phyloP scores from a whole-genome alignment of 2,888 invertebrate genomes.

The Drosophila aldrichi region DNA sequence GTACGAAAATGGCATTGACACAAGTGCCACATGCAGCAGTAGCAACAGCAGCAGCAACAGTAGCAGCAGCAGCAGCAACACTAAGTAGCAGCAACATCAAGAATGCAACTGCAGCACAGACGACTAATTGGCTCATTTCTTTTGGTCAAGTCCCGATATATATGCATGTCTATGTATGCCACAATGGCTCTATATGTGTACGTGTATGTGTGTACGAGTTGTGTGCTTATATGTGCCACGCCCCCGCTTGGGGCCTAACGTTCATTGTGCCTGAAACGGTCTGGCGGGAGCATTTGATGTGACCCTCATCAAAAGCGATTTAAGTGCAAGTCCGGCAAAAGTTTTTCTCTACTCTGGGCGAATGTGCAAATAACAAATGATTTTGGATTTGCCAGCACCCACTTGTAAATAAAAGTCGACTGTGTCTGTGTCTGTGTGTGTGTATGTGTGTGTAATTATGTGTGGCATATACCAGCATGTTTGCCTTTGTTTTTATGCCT shows the following conservation, averaged over 20 bases:
- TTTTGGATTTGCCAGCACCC: constrained; percentile 74
- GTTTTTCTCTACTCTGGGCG: constrained; percentile 58
- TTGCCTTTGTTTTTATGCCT: constrained; percentile 76
- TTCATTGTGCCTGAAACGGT: constrained; percentile 45
- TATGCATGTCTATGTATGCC: not conserved
- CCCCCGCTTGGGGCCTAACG: not conserved
- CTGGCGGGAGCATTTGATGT: constrained; percentile 60
- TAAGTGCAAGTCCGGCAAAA: constrained; percentile 61
- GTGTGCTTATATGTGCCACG: not conserved
- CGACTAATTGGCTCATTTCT: constrained; percentile 61
- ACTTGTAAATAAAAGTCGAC: constrained; percentile 73
- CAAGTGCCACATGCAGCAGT: constrained; percentile 45
- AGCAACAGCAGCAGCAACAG: constrained; percentile 1
- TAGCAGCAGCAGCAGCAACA: constrained; percentile 23
- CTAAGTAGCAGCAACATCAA: constrained; percentile 25
- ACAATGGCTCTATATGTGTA: not conserved
- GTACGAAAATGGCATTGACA: constrained; percentile 58
- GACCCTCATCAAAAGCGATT: constrained; percentile 78
- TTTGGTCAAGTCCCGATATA: constrained; percentile 21
- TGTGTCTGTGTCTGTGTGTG: constrained; percentile 9
- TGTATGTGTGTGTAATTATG: constrained; percentile 44
- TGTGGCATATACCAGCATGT: constrained; percentile 68
- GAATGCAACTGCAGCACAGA: constrained; percentile 38
- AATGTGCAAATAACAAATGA: constrained; percentile 79
- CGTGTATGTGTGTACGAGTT: not conserved